Evolutionary conservation across 2,888 invertebrate genomes (phyloP), one percentile per base, ranked within the genome.

Genomic region (Sminthurinus aureus): DNA sequence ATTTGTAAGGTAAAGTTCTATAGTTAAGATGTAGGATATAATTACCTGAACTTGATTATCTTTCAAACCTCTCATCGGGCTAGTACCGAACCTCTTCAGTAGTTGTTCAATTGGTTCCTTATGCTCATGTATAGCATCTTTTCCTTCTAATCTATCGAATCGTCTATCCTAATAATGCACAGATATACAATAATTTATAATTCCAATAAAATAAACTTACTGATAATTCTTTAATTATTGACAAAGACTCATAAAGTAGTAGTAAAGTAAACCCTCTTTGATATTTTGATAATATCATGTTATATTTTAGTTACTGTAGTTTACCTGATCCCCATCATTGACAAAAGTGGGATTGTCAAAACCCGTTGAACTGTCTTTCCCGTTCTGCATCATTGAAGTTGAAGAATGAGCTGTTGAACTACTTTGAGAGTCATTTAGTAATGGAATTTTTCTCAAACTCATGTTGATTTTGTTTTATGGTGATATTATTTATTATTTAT

Each of bases 41-140:
- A 12, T 90, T 88, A 83, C 89, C 89, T 15, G 89, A 87, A 91
- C 91, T 88, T 90, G 90, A 22, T 86, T 88, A 80, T 89, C 89
- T 64, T 90, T 90, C 84, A 91, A 89, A 81, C 91, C 91, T 91
- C 91, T 86, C 73, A 78, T 75, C 6, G 74, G 73, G 77, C 86
- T 83, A 4, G 87, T 81, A 20, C 84, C 84, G 73, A 86, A 88
- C 15, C 88, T 81, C 51, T 77, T 20, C 0, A 84, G 12, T 12
- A 88, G 73, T 38, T 77, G 81, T 0, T 87, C 87, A 22, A 87
- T 78, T 0, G 85, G 82, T 8, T 86, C 24, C 73, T 71, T 80
- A 69, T 88, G 88, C 13, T 88, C 88, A 80, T 88, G 87, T 22
- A 85, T 73, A 15, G n/a, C 1, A 3, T 81, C 81, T 73, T 58